phyloP scores from a whole-genome alignment of 2,888 invertebrate genomes.

The Pristionchus maxplancki region DNA sequence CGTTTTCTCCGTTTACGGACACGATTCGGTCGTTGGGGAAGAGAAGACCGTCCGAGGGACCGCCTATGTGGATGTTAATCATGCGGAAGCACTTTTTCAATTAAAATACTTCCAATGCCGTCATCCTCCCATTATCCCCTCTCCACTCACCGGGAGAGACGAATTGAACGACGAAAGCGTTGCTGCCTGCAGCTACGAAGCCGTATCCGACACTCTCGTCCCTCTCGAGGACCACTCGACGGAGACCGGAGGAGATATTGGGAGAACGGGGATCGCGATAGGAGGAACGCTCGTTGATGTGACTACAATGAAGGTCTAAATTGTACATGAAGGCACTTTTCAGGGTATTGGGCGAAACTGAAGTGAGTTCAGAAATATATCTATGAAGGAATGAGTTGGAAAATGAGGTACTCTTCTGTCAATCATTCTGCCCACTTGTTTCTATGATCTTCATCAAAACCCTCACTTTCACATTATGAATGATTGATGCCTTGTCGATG shows the following conservation, averaged over 20 bases:
- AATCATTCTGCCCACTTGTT: neutral
- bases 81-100: too few relatives aligned
- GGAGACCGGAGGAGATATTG: slow-evolving; percentile 59
- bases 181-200: slow-evolving; percentile 95
- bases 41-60: slow-evolving; percentile 91
- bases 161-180: slow-evolving; percentile 90
- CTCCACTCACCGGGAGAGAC: slow-evolving; percentile 80
- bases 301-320: slow-evolving; percentile 77
- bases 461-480: neutral
- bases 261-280: slow-evolving; percentile 87
- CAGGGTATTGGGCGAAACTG: too few relatives aligned
- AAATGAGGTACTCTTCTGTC: too few relatives aligned
- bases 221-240: slow-evolving; percentile 55
- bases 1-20: slow-evolving; percentile 92
- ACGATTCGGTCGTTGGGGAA: slow-evolving; percentile 93
- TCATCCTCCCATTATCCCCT: too few relatives aligned
- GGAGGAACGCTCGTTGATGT: slow-evolving; percentile 89
- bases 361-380: too few relatives aligned
- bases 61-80: slow-evolving; percentile 81
- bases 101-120: too few relatives aligned
- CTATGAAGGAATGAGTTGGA: too few relatives aligned
- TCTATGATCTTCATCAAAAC: neutral
- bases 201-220: slow-evolving; percentile 86
- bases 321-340: too few relatives aligned
- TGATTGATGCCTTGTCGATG: neutral